Evolutionary conservation across 2,888 invertebrate genomes (phyloP).

Genomic region (Drosophila ustulata): DNA sequence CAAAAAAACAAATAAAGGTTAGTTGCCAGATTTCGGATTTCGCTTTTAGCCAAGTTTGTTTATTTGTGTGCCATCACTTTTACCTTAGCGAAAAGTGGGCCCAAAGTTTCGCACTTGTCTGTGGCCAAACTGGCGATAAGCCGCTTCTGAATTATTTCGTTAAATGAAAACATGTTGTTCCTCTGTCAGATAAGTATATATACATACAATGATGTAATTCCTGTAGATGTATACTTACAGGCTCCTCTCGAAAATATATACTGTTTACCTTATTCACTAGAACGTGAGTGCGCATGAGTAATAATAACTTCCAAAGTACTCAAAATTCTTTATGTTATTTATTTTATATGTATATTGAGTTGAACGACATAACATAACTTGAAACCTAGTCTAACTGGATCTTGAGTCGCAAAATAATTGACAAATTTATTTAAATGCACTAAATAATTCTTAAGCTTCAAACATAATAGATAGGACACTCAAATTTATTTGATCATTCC

Average conservation of each 20-base stretch:
- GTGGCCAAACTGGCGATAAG: slow-evolving; percentile 58
- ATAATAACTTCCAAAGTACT: not conserved
- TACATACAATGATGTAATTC: no score
- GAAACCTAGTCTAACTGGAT: no score
- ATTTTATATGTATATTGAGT: not conserved
- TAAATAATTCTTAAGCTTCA: no score
- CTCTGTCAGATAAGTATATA: slow-evolving; percentile 7
- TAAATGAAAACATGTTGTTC: slow-evolving; percentile 23
- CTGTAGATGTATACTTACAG: not conserved
- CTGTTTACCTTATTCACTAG: not conserved
- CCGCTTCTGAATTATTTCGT: slow-evolving; percentile 68
- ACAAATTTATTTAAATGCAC: no score
- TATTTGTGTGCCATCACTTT: slow-evolving; percentile 51
- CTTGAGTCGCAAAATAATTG: no score
- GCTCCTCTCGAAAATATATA: not conserved
- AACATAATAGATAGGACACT: no score
- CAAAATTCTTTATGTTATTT: not conserved
- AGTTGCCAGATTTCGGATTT: slow-evolving; percentile 44
- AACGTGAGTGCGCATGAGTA: not conserved
- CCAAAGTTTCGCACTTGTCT: slow-evolving; percentile 66
- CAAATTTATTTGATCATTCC: no score
- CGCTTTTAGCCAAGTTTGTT: slow-evolving; percentile 40
- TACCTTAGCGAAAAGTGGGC: slow-evolving; percentile 40
- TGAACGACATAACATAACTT: not conserved
- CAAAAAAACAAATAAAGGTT: slow-evolving; percentile 79